Evolutionary conservation across 2,888 invertebrate species (phyloP).

Genomic region (Mayetiola destructor): DNA sequence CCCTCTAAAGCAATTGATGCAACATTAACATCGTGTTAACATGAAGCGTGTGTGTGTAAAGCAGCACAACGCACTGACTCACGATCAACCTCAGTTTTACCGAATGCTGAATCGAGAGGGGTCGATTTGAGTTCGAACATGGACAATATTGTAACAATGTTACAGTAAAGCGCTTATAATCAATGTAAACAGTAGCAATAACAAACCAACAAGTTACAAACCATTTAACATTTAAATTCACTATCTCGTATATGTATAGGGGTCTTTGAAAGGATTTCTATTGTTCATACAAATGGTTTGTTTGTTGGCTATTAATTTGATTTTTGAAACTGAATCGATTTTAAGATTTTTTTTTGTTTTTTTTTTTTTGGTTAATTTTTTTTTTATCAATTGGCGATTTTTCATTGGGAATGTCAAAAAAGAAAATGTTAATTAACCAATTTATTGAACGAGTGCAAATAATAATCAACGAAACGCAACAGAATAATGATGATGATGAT

Average conservation of each 20-base stretch:
- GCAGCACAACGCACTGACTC: too few relatives aligned
- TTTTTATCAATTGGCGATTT: too few relatives aligned
- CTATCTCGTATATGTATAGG: not conserved
- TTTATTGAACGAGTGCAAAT: too few relatives aligned
- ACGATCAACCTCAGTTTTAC: too few relatives aligned
- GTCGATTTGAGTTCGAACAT: not conserved
- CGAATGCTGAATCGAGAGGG: not conserved
- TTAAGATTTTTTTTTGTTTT: too few relatives aligned
- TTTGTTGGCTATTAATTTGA: not conserved
- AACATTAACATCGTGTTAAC: slow-evolving; percentile 10
- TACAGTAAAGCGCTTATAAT: not conserved
- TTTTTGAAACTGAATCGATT: too few relatives aligned
- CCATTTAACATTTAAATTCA: slow-evolving; percentile 9
- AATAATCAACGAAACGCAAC: too few relatives aligned
- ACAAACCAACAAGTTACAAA: slow-evolving; percentile 12
- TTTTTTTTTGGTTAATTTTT: too few relatives aligned
- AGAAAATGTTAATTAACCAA: too few relatives aligned
- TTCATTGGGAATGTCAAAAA: too few relatives aligned
- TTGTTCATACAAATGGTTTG: not conserved
- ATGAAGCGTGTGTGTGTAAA: not conserved
- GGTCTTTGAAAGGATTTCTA: not conserved
- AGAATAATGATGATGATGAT: not conserved
- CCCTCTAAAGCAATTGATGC: not conserved
- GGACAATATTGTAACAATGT: not conserved
- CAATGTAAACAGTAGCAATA: not conserved